phyloP scores from a whole-genome alignment of 2,797 vertebrate species.

The Bovichtus variegatus region DNA sequence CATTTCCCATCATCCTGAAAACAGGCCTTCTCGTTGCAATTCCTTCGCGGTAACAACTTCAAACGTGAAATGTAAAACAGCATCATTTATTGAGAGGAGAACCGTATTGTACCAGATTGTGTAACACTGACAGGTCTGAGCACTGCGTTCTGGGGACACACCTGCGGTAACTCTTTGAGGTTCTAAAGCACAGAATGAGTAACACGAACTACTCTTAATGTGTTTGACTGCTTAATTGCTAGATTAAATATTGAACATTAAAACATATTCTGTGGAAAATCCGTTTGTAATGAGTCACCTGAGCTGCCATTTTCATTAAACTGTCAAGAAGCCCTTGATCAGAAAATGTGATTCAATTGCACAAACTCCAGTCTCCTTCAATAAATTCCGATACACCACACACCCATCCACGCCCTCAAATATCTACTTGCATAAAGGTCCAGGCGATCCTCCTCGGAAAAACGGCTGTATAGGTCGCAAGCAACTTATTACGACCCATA shows the following conservation, averaged over 20 bases:
- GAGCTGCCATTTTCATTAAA: constrained; percentile 29
- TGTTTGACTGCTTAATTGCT: constrained; percentile 42
- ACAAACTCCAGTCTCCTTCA: not conserved
- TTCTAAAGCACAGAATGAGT: constrained; percentile 26
- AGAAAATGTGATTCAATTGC: not conserved
- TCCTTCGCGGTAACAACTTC: constrained; percentile 5
- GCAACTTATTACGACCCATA: too few species aligned
- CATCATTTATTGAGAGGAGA: constrained; percentile 6
- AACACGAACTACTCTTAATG: not conserved
- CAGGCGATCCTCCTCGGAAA: too few species aligned
- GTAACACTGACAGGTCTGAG: constrained; percentile 60
- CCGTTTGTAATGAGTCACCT: constrained; percentile 40
- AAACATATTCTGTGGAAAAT: constrained; percentile 10
- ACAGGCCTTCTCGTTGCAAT: constrained; percentile 28
- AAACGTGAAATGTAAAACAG: constrained; percentile 15
- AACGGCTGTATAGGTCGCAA: too few species aligned
- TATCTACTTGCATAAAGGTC: too few species aligned
- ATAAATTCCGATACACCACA: not conserved
- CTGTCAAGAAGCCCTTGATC: constrained; percentile 6
- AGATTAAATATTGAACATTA: constrained; percentile 9
- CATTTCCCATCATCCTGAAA: constrained; percentile 39
- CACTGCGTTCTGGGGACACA: constrained; percentile 48
- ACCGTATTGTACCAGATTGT: constrained; percentile 18
- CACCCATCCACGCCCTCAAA: constrained; percentile 24
- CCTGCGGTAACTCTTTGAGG: constrained; percentile 33